Base-by-base conservation (phyloP, 1,140 invertebrate species). In the Panagrolaimus sp. region DNA sequence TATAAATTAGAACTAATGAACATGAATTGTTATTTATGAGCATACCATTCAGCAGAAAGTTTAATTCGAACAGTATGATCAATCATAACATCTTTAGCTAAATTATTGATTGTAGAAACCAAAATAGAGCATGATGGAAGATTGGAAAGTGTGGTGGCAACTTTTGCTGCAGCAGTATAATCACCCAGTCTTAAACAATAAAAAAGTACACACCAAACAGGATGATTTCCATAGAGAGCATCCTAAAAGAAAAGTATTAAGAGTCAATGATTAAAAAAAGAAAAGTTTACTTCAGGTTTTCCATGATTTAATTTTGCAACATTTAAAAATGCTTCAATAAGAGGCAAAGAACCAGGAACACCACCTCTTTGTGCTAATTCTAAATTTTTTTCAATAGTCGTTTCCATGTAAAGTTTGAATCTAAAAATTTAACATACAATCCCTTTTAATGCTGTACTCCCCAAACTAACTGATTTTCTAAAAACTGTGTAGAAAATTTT, bases 31-130 rank as follows among this genome's bases (percentile, higher is more conserved):
- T n/a, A n/a, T n/a, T n/a, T n/a, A n/a, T n/a, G n/a, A n/a, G n/a
- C n/a, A n/a, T n/a, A n/a, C n/a, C 79, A 79, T 71, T 79, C 78
- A 9, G 77, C 76, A 42, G 67, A 70, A 23, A 79, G 64, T 65
- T 82, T 79, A 43, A 75, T 65, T 51, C 73, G 66, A 3, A 45
- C 45, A n/a, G 82, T 76, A 8, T 69, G 72, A 63, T 80, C 73
- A 20, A 79, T 31, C 73, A 27, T 43, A n/a, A 31, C 61, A 20
- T 46, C 14, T 16, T 63, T 74, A 11, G 43, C 38, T 47, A 74
- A 46, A n/a, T 63, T 69, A 8, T 23, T 44, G 0, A 76, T 13
- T n/a, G 70, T 43, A 1, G 27, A 16, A 0, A 76, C 68, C 11
- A 76, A 47, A 46, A 67, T 45, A 16, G 74, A 68, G 38, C 66